Base-by-base conservation (phyloP, 92 coral and sea anemone genomes). In the Porites evermanni region DNA sequence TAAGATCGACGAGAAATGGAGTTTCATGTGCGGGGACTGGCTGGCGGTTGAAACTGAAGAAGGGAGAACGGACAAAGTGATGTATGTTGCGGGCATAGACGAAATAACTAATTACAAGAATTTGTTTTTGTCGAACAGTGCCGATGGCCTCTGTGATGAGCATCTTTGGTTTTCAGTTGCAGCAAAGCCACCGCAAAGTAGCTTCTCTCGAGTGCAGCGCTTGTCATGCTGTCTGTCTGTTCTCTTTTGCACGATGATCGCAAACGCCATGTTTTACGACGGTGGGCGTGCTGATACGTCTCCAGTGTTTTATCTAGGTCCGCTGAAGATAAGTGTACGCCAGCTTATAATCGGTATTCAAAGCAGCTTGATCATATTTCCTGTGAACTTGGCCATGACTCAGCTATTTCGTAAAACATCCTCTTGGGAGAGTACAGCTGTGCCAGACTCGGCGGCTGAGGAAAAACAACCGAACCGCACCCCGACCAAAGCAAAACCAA, bases 251-350 rank as follows among this genome's bases (percentile, higher is more conserved):
- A 91, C 96, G 29, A 96, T 96, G 98, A 93, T 96, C 75, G 64
- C 98, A 59, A 96, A 92, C 76, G 98, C 98, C 17, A 96, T 96
- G 98, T 96, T 96, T 63, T 96, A 96, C 78, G 93, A 94, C 89
- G 70, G 87, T 51, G 86, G 84, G 17, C 85, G 77, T 47, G 83
- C 67, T 13, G 86, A 93, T 17, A 91, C 91, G 77, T 80, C 84
- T 1, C 81, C 94, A 10, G 91, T 89, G n/a, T 63, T 95, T 19
- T 87, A 85, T 83, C 90, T 96, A 50, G 98, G 98, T n/a, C 97
- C 98, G 11, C 44, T 96, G 44, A 91, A 88, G 65, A 86, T 96
- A 38, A 93, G 91, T 52, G 38, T 96, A 47, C 91, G 94, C 14
- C 93, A 89, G 58, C 90, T 96, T 16, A 88, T 94, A 67, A 90